These are phyloP conservation scores for Nemopilema nomurai DNA, from an alignment of 30 jellyfish, hydroid and myxozoan genomes.

Conservation along the genomic window DNA sequence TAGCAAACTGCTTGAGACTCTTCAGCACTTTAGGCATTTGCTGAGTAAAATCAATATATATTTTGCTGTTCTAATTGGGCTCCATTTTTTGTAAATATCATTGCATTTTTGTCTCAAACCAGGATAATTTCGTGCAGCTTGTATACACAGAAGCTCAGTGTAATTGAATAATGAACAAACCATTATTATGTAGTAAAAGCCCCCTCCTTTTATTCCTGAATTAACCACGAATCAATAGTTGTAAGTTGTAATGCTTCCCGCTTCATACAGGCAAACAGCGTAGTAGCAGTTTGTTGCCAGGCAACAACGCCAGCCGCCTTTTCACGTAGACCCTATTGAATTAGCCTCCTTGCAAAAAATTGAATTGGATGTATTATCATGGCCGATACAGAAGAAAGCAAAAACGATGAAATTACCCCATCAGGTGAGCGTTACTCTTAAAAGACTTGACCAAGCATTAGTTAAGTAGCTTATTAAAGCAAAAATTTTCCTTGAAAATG, in stretches of 20 bases:
- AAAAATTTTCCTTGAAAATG: too few species aligned
- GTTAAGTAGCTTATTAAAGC: too few species aligned
- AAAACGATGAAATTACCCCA: neutral
- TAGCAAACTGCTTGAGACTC: too few species aligned
- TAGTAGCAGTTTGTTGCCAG: neutral
- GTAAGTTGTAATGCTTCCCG: neutral
- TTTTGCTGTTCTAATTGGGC: too few species aligned
- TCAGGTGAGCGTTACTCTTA: neutral
- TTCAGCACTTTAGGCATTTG: too few species aligned
- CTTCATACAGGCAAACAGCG: neutral
- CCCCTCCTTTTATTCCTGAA: too few species aligned
- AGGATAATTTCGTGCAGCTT: too few species aligned
- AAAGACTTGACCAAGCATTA: too few species aligned
- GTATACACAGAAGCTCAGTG: neutral
- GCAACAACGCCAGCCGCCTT: neutral
- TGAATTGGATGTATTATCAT: neutral
- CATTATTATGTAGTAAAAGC: neutral
- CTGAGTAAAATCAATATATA: too few species aligned
- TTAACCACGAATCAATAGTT: too few species aligned
- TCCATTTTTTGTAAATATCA: too few species aligned
- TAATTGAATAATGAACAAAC: neutral
- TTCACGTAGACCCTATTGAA: neutral
- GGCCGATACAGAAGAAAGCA: neutral
- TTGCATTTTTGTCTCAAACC: too few species aligned
- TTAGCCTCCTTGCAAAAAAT: neutral